Evolutionary conservation across 2,888 invertebrate genomes (phyloP), one percentile per base, ranked within the genome.

Genomic region (Catocala fraxini): DNA sequence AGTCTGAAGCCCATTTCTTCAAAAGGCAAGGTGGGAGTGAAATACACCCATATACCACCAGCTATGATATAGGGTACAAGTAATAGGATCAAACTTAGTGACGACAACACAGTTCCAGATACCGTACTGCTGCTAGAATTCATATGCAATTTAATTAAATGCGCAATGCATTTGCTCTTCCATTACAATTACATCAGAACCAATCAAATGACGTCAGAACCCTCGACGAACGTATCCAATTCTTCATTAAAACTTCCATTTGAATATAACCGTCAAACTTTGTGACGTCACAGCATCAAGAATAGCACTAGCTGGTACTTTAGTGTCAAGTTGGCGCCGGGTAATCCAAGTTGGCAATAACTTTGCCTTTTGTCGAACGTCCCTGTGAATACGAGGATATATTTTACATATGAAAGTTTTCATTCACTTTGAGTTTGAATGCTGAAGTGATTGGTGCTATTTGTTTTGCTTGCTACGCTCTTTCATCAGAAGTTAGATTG

Each of bases 171-270:
- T 5, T 12, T 46, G 12, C n/a, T 13, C 48, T 45, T 39, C 39
- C 12, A 41, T 39, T 49, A 34, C n/a, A n/a, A 6, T 6, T 3
- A 25, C 25, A 25, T 3, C 25, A 25, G 25, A 25, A 3, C 12
- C 10, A 6, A 12, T 42, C 15, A 6, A 39, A 12, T 9, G 35
- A 9, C 35, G 12, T 51, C 13, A 51, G 57, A 68, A 34, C 58
- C 62, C 25, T 25, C 25, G 25, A 61, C 58, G 56, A 13, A 51
- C 41, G 41, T 13, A 41, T 47, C 34, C 25, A 25, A 56, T 34
- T 72, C 51, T 72, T 75, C 67, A 68, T 75, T 75, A 68, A 65
- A 75, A 75, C 67, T 75, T 75, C 46, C 56, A 78, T 64, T 72
- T 65, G 52, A 66, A 66, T 65, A 51, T 58, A 63, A 64, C 57